Evolutionary conservation across 2,888 invertebrate species (phyloP).

Genomic region (Drosophila antonietae): DNA sequence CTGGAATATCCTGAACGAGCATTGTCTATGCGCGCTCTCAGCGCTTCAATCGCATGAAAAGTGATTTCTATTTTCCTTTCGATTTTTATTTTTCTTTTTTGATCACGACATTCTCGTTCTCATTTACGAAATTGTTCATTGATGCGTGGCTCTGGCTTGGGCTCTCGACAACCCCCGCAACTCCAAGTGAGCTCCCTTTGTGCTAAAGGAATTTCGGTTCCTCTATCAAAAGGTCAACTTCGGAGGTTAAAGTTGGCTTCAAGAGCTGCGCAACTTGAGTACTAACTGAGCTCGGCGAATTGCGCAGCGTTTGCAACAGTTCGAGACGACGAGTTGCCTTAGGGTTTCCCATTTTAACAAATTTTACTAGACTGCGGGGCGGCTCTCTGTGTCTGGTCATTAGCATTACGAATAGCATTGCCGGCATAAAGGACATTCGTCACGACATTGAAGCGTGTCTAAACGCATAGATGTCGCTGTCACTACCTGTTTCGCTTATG

Average conservation of each 20-base stretch:
- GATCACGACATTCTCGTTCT: conserved; percentile 58
- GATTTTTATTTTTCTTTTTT: conserved; percentile 8
- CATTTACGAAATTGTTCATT: conserved; percentile 46
- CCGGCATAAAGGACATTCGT: conserved; percentile 36
- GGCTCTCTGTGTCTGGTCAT: conserved; percentile 45
- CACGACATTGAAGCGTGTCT: conserved; percentile 58
- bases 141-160: conserved; percentile 27
- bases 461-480: conserved; percentile 57
- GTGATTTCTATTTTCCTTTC: conserved; percentile 53
- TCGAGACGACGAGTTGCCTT: background rate
- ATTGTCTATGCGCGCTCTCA: conserved; percentile 48
- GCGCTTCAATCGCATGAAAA: conserved; percentile 58
- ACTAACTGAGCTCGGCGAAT: conserved; percentile 41
- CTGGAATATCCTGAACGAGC: conserved; percentile 61
- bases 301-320: conserved; percentile 39
- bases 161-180: conserved; percentile 13
- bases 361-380: conserved; percentile 22
- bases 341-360: conserved; percentile 1
- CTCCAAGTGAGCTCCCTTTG: conserved; percentile 3
- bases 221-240: conserved; percentile 49
- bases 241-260: conserved; percentile 32
- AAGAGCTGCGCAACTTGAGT: conserved; percentile 10
- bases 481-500: conserved; percentile 53
- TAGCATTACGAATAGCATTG: conserved; percentile 49
- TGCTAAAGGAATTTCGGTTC: background rate